phyloP scores from a whole-genome alignment of 2,888 invertebrate species.

The Trissonchulus latispiculum region DNA sequence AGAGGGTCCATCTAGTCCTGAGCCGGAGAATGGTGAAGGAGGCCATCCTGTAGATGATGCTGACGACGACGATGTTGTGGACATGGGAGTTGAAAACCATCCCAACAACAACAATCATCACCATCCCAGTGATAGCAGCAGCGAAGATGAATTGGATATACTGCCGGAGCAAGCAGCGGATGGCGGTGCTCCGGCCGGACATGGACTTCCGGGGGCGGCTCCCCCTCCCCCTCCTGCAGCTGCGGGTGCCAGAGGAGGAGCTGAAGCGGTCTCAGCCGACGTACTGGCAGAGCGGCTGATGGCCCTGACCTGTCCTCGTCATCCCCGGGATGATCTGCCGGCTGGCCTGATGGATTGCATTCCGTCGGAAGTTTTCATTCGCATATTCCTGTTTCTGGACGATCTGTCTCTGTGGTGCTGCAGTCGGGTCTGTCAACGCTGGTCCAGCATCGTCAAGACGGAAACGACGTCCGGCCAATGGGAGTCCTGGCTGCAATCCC shows the following conservation, averaged over 20 bases:
- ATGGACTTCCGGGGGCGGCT: not conserved
- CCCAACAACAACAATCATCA: constrained; percentile 14
- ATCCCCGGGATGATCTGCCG: constrained; percentile 53
- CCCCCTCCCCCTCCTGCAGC: not conserved
- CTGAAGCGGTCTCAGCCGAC: constrained; percentile 41
- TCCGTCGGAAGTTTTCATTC: constrained; percentile 69
- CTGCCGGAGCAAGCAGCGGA: not conserved
- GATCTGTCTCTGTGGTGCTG: constrained; percentile 81
- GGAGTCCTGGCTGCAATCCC: constrained; percentile 62
- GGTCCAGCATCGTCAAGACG: constrained; percentile 67
- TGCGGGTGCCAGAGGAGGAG: too few relatives aligned
- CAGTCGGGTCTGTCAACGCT: constrained; percentile 71
- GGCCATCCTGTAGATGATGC: constrained; percentile 28
- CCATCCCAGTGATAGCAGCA: constrained; percentile 7
- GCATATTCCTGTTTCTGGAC: constrained; percentile 77
- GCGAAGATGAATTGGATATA: not conserved
- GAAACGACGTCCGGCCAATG: constrained; percentile 68
- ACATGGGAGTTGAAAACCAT: constrained; percentile 28
- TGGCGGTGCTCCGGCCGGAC: not conserved
- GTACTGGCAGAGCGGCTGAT: constrained; percentile 56
- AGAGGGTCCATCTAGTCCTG: constrained; percentile 26
- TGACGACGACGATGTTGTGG: constrained; percentile 28
- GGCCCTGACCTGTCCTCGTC: constrained; percentile 52
- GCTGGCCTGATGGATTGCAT: constrained; percentile 60
- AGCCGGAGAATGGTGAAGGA: constrained; percentile 38